Evolutionary conservation across 2,113 vertebrate genomes (phyloP), one percentile per base, ranked within the genome.

Genomic region (Progne subis): DNA sequence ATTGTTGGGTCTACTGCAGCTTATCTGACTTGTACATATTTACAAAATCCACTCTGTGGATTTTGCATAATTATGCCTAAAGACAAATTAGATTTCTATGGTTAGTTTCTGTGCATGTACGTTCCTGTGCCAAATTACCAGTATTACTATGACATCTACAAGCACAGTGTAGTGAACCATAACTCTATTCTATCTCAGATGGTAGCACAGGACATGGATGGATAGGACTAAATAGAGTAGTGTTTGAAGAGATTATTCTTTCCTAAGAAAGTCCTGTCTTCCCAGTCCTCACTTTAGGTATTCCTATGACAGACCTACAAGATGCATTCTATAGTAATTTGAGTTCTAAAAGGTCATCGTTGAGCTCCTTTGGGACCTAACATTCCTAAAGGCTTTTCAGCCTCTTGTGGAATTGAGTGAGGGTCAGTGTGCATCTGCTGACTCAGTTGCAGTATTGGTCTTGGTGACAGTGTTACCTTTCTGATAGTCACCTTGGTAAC

Each of bases 271-370:
- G 8, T 52, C 11, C 8, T 68, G 1, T 39, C 21, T 88, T 85
- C 56, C 49, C 21, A 5, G 5, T 76, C 32, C 29, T 90, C 3
- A 5, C 55, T 88, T 64, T n/a, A 76, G 53, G 8, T 67, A 46
- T 63, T 92, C 13, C 32, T 52, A 0, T 78, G 69, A 18, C 21
- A 59, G 18, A 47, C 29, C 39, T 5, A 2, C 44, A 79, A 85
- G 47, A 71, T 0, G 0, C 5, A 8, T 74, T 37, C 24, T 56
- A 9, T 5, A 37, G 1, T 29, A 1, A 0, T 61, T 80, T 82
- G 56, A 43, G 11, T 55, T 79, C 39, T 23, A 32, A 47, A 25
- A 25, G 24, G 9, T 50, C 9, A 2, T 63, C 39, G 16, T 9
- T 28, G 28, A 93, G 47, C 43, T 69, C 14, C 19, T 79, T 68